These are phyloP conservation scores for Abramis brama DNA, from an alignment of 2,113 vertebrate species.

Conservation along the genomic window DNA sequence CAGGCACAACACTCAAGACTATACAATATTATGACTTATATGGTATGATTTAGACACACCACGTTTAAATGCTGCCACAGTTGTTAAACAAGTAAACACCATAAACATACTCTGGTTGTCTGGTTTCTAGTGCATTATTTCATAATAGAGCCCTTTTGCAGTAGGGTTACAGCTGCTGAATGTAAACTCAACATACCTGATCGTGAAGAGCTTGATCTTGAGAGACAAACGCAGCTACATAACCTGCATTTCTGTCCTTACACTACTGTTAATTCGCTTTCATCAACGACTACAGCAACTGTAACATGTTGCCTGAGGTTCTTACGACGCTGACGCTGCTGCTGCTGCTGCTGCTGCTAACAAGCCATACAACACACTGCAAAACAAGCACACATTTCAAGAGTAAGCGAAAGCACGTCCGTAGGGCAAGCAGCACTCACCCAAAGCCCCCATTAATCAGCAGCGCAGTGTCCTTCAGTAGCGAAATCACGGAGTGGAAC, in stretches of 20 bases:
- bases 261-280: neutral
- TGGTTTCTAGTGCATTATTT: neutral
- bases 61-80: neutral
- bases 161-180: neutral
- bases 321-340: neutral
- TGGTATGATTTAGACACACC: neutral
- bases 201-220: neutral
- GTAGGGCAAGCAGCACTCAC: constrained; percentile 29
- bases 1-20: neutral
- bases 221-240: neutral
- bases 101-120: constrained; percentile 13
- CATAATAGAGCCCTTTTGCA: neutral
- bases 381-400: constrained; percentile 28
- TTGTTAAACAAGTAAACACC: neutral
- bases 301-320: constrained; percentile 4
- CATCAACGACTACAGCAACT: neutral
- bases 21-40: neutral
- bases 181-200: neutral
- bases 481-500: constrained; percentile 21
- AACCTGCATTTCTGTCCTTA: neutral
- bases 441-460: constrained; percentile 39
- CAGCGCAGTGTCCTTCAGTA: neutral
- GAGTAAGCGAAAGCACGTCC: constrained; percentile 28
- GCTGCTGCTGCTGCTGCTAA: constrained; percentile 16
- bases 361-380: constrained; percentile 6